Percentiles rank a stretch among this genome's conserved stretches.
phyloP scores from a whole-genome alignment of 2,888 invertebrate species.

The Cerastis leucographa region DNA sequence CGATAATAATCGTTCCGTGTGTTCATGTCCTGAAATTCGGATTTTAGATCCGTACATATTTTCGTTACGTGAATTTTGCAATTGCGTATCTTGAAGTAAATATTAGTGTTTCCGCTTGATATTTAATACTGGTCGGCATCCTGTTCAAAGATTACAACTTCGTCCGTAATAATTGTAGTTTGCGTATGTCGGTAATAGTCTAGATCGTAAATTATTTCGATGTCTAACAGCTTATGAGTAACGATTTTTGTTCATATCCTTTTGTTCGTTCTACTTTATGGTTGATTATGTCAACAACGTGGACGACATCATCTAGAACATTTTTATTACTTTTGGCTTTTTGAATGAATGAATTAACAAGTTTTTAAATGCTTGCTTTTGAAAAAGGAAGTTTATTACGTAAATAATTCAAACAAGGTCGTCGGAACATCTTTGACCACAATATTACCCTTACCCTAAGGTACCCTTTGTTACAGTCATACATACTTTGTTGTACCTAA shows the following conservation, averaged over 20 bases:
- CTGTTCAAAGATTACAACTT: constrained; percentile 58
- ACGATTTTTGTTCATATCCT: constrained; percentile 40
- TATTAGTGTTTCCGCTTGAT: constrained; percentile 65
- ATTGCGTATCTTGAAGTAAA: constrained; percentile 57
- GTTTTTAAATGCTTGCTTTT: background rate
- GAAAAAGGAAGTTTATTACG: background rate
- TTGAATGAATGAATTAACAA: background rate
- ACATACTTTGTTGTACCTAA: background rate
- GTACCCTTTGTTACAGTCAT: background rate
- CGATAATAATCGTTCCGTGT: constrained; percentile 37
- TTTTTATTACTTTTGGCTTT: background rate
- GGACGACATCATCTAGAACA: background rate
- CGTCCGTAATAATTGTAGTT: constrained; percentile 52
- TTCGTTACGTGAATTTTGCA: constrained; percentile 50
- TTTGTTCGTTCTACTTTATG: constrained; percentile 40
- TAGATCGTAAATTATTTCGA: constrained; percentile 50
- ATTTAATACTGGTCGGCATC: constrained; percentile 59
- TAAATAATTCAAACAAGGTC: background rate
- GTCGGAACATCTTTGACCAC: background rate
- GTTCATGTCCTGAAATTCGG: constrained; percentile 9
- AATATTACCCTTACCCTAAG: too few species aligned
- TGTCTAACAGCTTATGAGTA: constrained; percentile 26
- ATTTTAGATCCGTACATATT: constrained; percentile 31
- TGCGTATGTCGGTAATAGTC: constrained; percentile 45
- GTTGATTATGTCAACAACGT: constrained; percentile 29